phyloP scores from a whole-genome alignment of 1,140 invertebrate genomes.

The Condylostylus longicornis region DNA sequence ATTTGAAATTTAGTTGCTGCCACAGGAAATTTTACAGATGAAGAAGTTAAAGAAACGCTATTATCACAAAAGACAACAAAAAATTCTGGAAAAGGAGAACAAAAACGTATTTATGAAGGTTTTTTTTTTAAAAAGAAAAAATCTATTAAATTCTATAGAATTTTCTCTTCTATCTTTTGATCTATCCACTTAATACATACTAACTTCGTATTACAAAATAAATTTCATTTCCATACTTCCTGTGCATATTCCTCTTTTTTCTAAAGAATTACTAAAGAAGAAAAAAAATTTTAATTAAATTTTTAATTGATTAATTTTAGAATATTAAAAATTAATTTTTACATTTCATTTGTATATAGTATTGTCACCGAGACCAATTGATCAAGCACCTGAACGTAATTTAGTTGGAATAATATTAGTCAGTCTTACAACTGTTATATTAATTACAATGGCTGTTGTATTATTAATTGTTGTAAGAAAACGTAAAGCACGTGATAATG shows the following conservation, averaged over 20 bases:
- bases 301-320: slow-evolving; percentile 11
- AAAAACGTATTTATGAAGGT: too few species aligned
- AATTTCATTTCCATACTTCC: too few species aligned
- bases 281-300: slow-evolving; percentile 15
- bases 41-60: slow-evolving; percentile 34
- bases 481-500: slow-evolving; percentile 37
- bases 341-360: slow-evolving; percentile 15
- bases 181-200: too few species aligned
- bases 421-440: slow-evolving; percentile 56
- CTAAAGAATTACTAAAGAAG: too few species aligned
- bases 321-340: background rate
- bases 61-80: slow-evolving; percentile 34
- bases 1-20: slow-evolving; percentile 48
- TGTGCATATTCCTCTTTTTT: too few species aligned
- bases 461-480: slow-evolving; percentile 54
- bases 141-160: too few species aligned
- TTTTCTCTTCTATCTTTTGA: too few species aligned
- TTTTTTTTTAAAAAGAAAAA: too few species aligned
- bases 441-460: slow-evolving; percentile 50
- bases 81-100: too few species aligned
- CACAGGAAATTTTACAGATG: slow-evolving; percentile 53
- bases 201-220: too few species aligned
- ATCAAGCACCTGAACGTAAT: slow-evolving; percentile 41
- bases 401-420: slow-evolving; percentile 63
- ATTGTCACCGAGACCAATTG: slow-evolving; percentile 32